A percentile compares a stretch with the other conserved stretches of the same genome.
phyloP scores from a whole-genome alignment of 2,888 invertebrate species.

The Lepas anatifera region DNA sequence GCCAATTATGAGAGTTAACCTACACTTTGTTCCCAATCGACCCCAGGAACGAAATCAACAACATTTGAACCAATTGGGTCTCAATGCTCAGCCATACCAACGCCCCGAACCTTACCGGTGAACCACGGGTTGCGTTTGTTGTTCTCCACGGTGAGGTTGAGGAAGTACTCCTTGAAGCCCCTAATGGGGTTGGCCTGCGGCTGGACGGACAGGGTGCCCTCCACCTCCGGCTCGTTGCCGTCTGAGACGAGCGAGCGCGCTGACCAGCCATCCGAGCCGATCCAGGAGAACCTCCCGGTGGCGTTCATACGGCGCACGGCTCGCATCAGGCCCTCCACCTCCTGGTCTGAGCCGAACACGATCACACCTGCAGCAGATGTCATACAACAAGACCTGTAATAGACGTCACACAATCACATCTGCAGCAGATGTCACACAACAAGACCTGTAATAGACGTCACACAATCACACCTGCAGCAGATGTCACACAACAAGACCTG shows the following conservation, averaged over 20 bases:
- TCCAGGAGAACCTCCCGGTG: conserved; percentile 85
- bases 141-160: conserved; percentile 66
- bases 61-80: too few relatives aligned
- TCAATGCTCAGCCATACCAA: too few relatives aligned
- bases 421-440: too few relatives aligned
- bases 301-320: conserved; percentile 77
- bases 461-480: too few relatives aligned
- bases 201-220: conserved; percentile 88
- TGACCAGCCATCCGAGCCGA: conserved; percentile 94
- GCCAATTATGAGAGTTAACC: too few relatives aligned
- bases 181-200: conserved; percentile 80
- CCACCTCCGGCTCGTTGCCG: conserved; percentile 77
- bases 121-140: conserved; percentile 94
- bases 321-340: conserved; percentile 89
- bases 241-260: conserved; percentile 72
- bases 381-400: too few relatives aligned
- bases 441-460: too few relatives aligned
- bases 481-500: too few relatives aligned
- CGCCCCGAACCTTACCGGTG: too few relatives aligned
- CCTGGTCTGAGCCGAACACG: conserved; percentile 91
- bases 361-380: conserved; percentile 78
- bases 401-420: too few relatives aligned
- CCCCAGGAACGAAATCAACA: too few relatives aligned
- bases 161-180: conserved; percentile 79
- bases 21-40: too few relatives aligned